Evolutionary conservation across 2,797 vertebrate genomes (phyloP), one percentile per base, ranked within the genome.

Genomic region (Neosilurus mollespiculum): DNA sequence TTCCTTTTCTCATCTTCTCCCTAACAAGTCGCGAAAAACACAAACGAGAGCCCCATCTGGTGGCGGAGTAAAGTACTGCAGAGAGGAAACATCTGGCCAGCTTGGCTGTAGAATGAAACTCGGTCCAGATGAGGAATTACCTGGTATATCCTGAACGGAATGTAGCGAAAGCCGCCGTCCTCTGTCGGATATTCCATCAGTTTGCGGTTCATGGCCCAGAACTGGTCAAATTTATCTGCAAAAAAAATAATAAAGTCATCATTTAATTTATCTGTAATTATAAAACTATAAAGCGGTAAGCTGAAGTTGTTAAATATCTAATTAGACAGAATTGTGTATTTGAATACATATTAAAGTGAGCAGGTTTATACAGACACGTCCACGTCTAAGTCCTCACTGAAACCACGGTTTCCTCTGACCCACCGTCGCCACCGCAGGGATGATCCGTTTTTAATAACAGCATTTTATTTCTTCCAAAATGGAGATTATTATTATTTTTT

Each of bases 201-300:
- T 92, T 99, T 99, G 88, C 97, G 96, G 92, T 99, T 99, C 94
- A 99, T 99, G 87, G 98, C 96, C 97, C 98, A 99, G 94, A 99
- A 99, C 88, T 99, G 98, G 91, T 99, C 98, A 89, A 99, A 99
- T 90, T 99, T 98, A 92, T 99, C 98, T 99, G 94, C 81, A 92
- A 90, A 81, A 64, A 66, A 67, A 22, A 59, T 16, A 59, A n/a
- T 20, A 12, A 10, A 22, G 1, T 12, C 22, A 59, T 6, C 18
- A 12, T 34, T 11, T 6, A 43, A 2, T 43, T 43, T 43, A 43
- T 43, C 37, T 9, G 10, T 20, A 11, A 30, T 15, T 59, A 7
- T 20, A 3, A 37, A 76, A 37, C 26, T 20, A 58, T 4, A 73
- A 26, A 20, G 12, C 9, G 5, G 20, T 11, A 76, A 34, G 37